These are phyloP conservation scores for Cirrhinus mrigala DNA, from an alignment of 2,797 vertebrate genomes.

Conservation along the genomic window DNA sequence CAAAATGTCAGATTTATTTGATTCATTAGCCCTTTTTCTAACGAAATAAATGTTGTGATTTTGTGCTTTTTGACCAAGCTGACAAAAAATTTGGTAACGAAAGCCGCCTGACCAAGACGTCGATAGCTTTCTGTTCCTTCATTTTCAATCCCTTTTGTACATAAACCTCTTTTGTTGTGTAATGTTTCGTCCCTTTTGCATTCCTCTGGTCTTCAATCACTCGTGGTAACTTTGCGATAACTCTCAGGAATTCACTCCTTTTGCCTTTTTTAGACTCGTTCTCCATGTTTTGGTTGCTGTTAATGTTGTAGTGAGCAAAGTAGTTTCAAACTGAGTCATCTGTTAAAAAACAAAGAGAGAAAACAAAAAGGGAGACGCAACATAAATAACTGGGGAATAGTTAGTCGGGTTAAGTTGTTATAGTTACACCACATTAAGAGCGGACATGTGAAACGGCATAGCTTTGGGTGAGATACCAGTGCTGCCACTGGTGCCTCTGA, in stretches of 20 bases:
- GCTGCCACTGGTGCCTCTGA: constrained; percentile 10
- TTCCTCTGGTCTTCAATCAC: constrained; percentile 22
- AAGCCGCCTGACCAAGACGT: background rate
- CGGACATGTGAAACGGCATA: background rate
- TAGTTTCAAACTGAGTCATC: constrained; percentile 72
- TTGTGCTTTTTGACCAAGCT: background rate
- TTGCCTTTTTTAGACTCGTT: constrained; percentile 56
- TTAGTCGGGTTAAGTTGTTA: constrained; percentile 41
- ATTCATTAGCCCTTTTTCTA: background rate
- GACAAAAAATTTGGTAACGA: background rate
- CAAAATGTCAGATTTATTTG: background rate
- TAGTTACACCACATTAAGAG: background rate
- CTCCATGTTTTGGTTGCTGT: constrained; percentile 43
- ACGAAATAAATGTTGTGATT: background rate
- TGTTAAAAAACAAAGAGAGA: constrained; percentile 58
- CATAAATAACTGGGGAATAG: constrained; percentile 24
- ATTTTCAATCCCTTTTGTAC: background rate
- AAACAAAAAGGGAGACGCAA: constrained; percentile 11
- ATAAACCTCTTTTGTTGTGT: background rate
- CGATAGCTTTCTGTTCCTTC: background rate
- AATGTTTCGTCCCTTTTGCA: background rate
- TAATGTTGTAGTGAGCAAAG: constrained; percentile 34
- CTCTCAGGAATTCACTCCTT: constrained; percentile 46
- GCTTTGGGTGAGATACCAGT: constrained; percentile 24
- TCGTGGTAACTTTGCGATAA: background rate